These are phyloP conservation scores for Napeogenes inachia DNA, from an alignment of 2,888 invertebrate genomes.

Conservation along the genomic window DNA sequence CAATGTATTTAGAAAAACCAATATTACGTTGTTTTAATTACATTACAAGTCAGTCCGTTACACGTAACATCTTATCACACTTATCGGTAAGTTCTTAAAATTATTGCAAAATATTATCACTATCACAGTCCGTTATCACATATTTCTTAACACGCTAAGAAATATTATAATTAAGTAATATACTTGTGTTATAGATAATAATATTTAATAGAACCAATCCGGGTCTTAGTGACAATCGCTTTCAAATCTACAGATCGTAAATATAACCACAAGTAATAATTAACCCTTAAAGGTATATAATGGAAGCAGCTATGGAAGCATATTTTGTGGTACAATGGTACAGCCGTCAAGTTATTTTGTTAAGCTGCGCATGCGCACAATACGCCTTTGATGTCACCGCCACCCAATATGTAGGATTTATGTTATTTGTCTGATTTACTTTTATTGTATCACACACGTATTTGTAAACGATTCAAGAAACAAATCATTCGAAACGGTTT, in stretches of 20 bases:
- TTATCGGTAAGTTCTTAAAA: conserved; percentile 18
- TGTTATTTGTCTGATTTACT: conserved; percentile 7
- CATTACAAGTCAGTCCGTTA: too few relatives aligned
- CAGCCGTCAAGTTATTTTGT: conserved; percentile 30
- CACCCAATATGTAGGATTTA: conserved; percentile 10
- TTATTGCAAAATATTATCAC: conserved; percentile 18
- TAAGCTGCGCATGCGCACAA: conserved; percentile 40
- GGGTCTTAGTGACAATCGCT: too few relatives aligned
- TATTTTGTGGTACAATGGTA: conserved; percentile 38
- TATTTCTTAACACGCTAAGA: conserved; percentile 10
- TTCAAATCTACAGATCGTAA: too few relatives aligned
- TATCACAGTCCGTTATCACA: conserved; percentile 6
- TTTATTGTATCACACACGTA: not conserved
- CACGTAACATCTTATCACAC: conserved; percentile 7
- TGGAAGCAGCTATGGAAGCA: conserved; percentile 28
- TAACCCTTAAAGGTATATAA: conserved; percentile 1
- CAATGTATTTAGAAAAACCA: too few relatives aligned
- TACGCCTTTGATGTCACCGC: conserved; percentile 52
- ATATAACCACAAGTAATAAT: not conserved
- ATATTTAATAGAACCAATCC: too few relatives aligned
- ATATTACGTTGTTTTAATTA: too few relatives aligned
- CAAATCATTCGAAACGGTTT: not conserved
- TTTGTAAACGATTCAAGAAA: not conserved
- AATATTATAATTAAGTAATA: conserved; percentile 8
- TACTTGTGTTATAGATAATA: too few relatives aligned